Evolutionary conservation across 2,888 invertebrate species (phyloP).

Genomic region (Nebria brevicollis): DNA sequence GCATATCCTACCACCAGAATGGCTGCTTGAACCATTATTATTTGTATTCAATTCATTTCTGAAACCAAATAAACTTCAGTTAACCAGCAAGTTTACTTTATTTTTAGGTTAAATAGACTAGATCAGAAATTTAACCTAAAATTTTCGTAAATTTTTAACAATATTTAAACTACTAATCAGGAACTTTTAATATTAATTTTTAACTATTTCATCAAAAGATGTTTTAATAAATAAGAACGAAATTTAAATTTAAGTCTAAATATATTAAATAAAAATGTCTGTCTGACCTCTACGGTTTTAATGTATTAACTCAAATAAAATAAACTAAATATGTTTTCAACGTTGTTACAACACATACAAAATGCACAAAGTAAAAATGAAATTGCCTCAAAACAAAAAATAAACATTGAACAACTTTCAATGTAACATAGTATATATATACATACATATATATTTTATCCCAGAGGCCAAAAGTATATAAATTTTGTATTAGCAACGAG

Average conservation of each 20-base stretch:
- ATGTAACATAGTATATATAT: conserved; percentile 4
- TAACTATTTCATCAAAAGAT: no score
- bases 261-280: no score
- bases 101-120: background rate
- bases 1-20: no score
- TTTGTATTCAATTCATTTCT: conserved; percentile 10
- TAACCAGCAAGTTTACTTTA: background rate
- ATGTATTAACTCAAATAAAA: no score
- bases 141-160: no score
- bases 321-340: no score
- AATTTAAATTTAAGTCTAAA: no score
- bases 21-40: background rate
- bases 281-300: no score
- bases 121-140: no score
- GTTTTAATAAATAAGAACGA: no score
- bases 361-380: background rate
- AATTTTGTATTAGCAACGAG: conserved; percentile 8
- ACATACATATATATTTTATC: background rate
- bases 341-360: background rate
- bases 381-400: conserved; percentile 12
- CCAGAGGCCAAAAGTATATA: conserved; percentile 4
- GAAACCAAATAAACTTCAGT: background rate
- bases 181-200: no score
- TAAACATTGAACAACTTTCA: background rate
- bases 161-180: no score